Conservation (phyloP, 2,113 vertebrate species). For the Setophaga coronata region DNA sequence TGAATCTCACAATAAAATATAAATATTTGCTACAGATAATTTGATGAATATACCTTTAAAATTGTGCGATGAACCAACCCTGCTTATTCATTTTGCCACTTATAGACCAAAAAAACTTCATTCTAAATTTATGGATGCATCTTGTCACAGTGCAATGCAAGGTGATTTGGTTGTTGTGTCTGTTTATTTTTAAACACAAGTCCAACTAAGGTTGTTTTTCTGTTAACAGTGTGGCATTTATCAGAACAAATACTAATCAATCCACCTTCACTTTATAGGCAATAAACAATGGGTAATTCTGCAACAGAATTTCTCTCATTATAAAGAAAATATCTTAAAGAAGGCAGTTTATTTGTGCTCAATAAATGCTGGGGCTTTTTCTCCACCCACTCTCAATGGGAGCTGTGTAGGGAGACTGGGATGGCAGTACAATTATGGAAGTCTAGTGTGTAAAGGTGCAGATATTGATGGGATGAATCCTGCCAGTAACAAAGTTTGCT, state of each 20-base stretch:
- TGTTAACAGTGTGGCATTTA: neutral
- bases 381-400: neutral
- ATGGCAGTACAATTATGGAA: neutral
- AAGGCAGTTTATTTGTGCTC: neutral
- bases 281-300: neutral
- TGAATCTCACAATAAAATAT: neutral
- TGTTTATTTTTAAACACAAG: neutral
- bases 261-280: neutral
- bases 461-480: neutral
- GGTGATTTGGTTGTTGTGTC: neutral
- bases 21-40: neutral
- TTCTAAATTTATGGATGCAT: neutral
- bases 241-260: neutral
- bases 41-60: neutral
- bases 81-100: neutral
- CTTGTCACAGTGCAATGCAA: neutral
- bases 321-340: neutral
- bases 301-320: neutral
- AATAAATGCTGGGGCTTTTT: neutral
- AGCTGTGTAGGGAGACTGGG: neutral
- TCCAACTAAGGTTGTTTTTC: neutral
- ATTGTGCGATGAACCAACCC: neutral
- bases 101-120: neutral
- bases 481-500: neutral
- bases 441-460: neutral